phyloP scores from a whole-genome alignment of 2,797 vertebrate species.

The Smutsia temminckii region DNA sequence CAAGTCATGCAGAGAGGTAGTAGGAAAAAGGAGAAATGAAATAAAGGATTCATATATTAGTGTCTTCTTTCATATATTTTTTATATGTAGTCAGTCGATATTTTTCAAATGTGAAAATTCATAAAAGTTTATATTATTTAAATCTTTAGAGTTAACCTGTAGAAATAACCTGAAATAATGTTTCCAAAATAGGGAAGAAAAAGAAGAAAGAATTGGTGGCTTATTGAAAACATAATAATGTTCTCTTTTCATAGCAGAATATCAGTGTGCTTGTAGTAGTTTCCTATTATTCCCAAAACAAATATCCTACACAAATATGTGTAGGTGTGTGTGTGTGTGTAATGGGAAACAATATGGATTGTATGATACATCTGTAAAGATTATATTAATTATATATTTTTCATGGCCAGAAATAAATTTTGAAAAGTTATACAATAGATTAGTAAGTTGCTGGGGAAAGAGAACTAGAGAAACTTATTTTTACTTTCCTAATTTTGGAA shows the following conservation, averaged over 20 bases:
- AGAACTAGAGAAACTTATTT: not conserved
- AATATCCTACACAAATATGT: not conserved
- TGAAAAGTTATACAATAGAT: not conserved
- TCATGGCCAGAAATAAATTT: not conserved
- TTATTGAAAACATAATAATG: not conserved
- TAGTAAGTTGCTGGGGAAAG: not conserved
- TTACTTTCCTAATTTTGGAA: not conserved
- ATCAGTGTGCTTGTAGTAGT: not conserved
- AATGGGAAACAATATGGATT: not conserved
- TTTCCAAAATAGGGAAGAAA: not conserved
- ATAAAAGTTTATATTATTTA: not conserved
- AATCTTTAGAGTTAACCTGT: not conserved
- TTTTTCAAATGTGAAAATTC: not conserved
- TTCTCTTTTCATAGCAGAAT: not conserved
- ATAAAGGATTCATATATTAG: not conserved
- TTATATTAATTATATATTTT: not conserved
- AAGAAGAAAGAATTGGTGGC: not conserved
- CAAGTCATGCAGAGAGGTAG: not conserved
- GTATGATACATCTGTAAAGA: not conserved
- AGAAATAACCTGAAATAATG: not conserved
- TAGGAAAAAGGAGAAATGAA: not conserved
- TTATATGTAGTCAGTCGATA: not conserved
- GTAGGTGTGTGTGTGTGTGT: not conserved
- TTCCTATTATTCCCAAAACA: not conserved
- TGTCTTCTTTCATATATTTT: not conserved